Percentiles rank a stretch among this genome's conserved stretches.
phyloP scores from a whole-genome alignment of 2,888 invertebrate species.

The Plebejus argus region DNA sequence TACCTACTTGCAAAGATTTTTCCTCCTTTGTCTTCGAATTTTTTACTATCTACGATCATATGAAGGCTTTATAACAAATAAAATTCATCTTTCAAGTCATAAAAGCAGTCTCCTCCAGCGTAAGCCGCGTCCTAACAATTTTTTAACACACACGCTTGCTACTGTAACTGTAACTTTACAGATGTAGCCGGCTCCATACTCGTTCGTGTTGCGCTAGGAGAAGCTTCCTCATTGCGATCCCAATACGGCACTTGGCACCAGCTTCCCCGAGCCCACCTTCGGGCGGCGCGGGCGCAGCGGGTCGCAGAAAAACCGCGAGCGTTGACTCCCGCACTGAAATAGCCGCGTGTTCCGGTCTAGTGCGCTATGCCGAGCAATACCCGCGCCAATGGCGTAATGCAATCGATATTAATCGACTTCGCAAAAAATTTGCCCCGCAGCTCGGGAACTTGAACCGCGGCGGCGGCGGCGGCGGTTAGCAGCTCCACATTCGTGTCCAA shows the following conservation, averaged over 20 bases:
- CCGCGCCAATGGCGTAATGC: constrained; percentile 4
- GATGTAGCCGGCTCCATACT: neutral
- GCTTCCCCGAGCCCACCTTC: neutral
- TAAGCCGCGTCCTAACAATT: neutral
- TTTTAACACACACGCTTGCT: neutral
- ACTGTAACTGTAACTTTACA: neutral
- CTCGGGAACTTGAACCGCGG: neutral
- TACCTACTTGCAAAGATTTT: too few species aligned
- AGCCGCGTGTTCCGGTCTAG: constrained; percentile 18
- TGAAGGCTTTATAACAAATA: too few species aligned
- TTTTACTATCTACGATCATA: too few species aligned
- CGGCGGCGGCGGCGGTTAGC: neutral
- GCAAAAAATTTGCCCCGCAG: neutral
- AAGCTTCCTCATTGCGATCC: constrained; percentile 2
- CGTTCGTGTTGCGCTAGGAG: neutral
- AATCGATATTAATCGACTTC: neutral
- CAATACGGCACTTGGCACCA: constrained; percentile 6
- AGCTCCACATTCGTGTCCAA: neutral
- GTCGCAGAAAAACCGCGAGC: constrained; percentile 15
- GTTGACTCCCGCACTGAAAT: constrained; percentile 18
- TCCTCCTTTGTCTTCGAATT: too few species aligned
- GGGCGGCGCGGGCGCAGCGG: neutral
- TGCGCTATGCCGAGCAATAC: constrained; percentile 13
- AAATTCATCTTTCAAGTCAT: neutral
- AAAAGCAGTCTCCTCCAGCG: neutral